A percentile compares a stretch with the other conserved stretches of the same genome.
These are phyloP conservation scores for Semaprochilodus insignis DNA, from an alignment of 2,797 vertebrate genomes.

Conservation along the genomic window DNA sequence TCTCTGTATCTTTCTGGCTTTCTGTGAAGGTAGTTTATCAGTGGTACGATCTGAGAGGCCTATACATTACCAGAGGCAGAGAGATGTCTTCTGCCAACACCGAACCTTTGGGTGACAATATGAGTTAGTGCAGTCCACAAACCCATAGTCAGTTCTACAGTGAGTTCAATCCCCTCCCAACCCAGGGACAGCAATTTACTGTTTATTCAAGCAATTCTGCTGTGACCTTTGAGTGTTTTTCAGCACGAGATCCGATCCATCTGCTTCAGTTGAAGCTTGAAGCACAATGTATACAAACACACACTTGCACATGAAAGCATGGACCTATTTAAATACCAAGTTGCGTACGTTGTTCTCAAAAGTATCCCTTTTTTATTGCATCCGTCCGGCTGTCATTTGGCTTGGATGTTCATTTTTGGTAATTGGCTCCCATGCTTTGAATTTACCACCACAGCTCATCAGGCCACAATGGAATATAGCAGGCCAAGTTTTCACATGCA, in stretches of 20 bases:
- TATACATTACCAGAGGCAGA: constrained; percentile 34
- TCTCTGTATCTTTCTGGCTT: constrained; percentile 35
- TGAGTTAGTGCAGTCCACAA: constrained; percentile 46
- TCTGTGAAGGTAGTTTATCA: constrained; percentile 51
- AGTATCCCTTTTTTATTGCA: constrained; percentile 1
- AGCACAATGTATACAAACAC: constrained; percentile 15
- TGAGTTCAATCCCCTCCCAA: constrained; percentile 34
- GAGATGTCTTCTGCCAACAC: constrained; percentile 41
- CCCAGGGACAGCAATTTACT: constrained; percentile 42
- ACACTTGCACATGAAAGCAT: not conserved
- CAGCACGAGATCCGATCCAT: constrained; percentile 31
- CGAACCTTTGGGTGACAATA: constrained; percentile 47
- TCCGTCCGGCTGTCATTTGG: constrained; percentile 14
- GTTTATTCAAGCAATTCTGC: constrained; percentile 52
- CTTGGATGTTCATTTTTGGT: constrained; percentile 33
- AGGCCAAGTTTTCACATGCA: constrained; percentile 27
- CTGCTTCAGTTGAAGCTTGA: constrained; percentile 3
- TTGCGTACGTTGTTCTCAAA: constrained; percentile 8
- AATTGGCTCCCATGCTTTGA: constrained; percentile 21
- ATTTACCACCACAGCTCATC: constrained; percentile 4
- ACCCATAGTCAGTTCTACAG: constrained; percentile 45
- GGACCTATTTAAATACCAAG: not conserved
- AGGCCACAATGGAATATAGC: constrained; percentile 20
- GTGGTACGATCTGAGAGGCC: constrained; percentile 18
- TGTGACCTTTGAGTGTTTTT: constrained; percentile 55